Conservation (phyloP, 2,797 vertebrate species). For the Knipowitschia caucasica region DNA sequence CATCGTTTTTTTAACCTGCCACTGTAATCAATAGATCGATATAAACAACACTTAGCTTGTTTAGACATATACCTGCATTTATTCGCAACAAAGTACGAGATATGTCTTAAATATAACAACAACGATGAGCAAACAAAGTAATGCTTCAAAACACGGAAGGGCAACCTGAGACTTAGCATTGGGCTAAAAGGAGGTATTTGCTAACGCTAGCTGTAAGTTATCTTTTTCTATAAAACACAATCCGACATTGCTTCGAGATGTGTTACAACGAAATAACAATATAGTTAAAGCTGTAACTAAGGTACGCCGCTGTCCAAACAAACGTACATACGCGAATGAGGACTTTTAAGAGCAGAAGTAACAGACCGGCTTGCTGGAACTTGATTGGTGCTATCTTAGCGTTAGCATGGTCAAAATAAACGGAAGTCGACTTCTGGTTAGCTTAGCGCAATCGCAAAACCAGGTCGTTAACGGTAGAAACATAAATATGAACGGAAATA, state of each 20-base stretch:
- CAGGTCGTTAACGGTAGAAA: slow-evolving; percentile 33
- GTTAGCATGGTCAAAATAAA: slow-evolving; percentile 41
- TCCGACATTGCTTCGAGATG: too few relatives aligned
- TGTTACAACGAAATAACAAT: neutral
- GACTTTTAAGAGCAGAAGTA: neutral
- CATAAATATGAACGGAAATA: fast-evolving
- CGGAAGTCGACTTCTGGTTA: slow-evolving; percentile 58
- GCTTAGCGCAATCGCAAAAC: slow-evolving; percentile 30
- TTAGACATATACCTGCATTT: too few relatives aligned
- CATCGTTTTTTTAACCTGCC: too few relatives aligned
- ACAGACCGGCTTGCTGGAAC: slow-evolving; percentile 23
- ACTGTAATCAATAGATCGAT: too few relatives aligned
- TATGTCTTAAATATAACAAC: too few relatives aligned
- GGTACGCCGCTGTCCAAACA: neutral
- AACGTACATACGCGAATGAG: neutral
- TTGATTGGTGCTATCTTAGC: slow-evolving; percentile 37
- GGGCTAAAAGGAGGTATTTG: slow-evolving; percentile 21
- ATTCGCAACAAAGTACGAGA: too few relatives aligned
- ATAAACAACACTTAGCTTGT: too few relatives aligned
- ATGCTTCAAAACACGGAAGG: slow-evolving; percentile 56
- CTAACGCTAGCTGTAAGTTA: slow-evolving; percentile 8
- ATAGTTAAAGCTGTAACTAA: neutral
- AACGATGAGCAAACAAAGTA: neutral
- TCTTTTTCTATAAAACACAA: neutral
- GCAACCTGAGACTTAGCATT: slow-evolving; percentile 37